These are phyloP conservation scores for Telmatherina bonti DNA, from an alignment of 2,797 vertebrate genomes.

Conservation along the genomic window DNA sequence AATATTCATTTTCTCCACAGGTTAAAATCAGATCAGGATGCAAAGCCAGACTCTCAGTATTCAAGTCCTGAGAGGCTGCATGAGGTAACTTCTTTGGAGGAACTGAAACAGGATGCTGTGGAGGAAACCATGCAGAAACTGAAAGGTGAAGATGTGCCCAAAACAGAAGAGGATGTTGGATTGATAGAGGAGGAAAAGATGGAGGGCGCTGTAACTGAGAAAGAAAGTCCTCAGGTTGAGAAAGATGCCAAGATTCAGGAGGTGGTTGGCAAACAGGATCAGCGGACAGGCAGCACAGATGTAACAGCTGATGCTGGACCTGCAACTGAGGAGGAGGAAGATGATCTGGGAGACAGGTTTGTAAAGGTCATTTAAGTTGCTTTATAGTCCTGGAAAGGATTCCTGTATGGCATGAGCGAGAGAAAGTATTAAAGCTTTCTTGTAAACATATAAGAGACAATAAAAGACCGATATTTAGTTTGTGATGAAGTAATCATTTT, in stretches of 20 bases:
- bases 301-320: conserved; percentile 18
- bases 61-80: conserved; percentile 3
- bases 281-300: conserved; percentile 12
- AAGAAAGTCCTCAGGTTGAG: neutral
- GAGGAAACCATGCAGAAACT: conserved; percentile 25
- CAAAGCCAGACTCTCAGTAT: conserved; percentile 32
- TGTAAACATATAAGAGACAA: neutral
- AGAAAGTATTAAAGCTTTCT: neutral
- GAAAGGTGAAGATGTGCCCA: conserved; percentile 27
- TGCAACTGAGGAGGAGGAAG: conserved; percentile 28
- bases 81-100: conserved; percentile 43
- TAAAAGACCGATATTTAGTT: neutral
- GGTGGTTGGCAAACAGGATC: conserved; percentile 35
- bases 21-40: conserved; percentile 40
- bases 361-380: conserved; percentile 6
- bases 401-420: neutral
- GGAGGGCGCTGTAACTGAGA: conserved; percentile 7
- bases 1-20: conserved; percentile 40
- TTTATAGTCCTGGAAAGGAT: neutral
- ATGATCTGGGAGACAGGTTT: conserved; percentile 62
- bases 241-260: conserved; percentile 36
- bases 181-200: conserved; percentile 12
- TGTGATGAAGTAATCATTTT: neutral
- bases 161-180: conserved; percentile 25
- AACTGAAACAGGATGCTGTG: conserved; percentile 23